Percentiles rank a stretch among this genome's conserved stretches.
Evolutionary conservation across 2,797 vertebrate species (phyloP).

Genomic region (Crax fasciolata): DNA sequence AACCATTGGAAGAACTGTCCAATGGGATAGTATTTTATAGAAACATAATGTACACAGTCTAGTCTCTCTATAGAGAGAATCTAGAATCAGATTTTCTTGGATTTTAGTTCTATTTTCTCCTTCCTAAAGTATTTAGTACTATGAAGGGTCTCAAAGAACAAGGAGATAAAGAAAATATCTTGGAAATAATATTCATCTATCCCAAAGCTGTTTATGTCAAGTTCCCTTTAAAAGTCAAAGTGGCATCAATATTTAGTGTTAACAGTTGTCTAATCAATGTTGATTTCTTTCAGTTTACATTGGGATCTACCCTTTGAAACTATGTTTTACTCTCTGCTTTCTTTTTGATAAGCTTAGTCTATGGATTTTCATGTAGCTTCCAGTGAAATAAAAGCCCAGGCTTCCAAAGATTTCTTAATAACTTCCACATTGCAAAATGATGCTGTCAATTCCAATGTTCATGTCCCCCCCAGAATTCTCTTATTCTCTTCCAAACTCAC

Average conservation of each 20-base stretch:
- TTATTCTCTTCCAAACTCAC: neutral
- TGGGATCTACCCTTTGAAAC: neutral
- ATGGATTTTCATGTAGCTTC: neutral
- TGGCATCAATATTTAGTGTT: neutral
- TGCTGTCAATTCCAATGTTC: neutral
- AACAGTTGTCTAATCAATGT: neutral
- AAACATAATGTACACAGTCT: neutral
- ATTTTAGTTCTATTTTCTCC: neutral
- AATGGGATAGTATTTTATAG: neutral
- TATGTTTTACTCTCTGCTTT: neutral
- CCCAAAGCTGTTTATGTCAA: neutral
- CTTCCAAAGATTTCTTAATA: neutral
- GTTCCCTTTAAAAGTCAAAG: neutral
- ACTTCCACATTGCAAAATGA: neutral
- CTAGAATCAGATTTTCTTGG: neutral
- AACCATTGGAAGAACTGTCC: neutral
- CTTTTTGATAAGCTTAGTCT: neutral
- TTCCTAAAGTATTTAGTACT: neutral
- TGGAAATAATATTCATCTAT: neutral
- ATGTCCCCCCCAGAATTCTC: neutral
- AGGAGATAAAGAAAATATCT: neutral
- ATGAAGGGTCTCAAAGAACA: neutral
- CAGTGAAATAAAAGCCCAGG: neutral
- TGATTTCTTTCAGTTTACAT: neutral
- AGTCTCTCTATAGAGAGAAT: neutral